A percentile compares a stretch with the other conserved stretches of the same genome.
Conservation (phyloP, 2,888 invertebrate species). For the Leptinotarsa haldemani region DNA sequence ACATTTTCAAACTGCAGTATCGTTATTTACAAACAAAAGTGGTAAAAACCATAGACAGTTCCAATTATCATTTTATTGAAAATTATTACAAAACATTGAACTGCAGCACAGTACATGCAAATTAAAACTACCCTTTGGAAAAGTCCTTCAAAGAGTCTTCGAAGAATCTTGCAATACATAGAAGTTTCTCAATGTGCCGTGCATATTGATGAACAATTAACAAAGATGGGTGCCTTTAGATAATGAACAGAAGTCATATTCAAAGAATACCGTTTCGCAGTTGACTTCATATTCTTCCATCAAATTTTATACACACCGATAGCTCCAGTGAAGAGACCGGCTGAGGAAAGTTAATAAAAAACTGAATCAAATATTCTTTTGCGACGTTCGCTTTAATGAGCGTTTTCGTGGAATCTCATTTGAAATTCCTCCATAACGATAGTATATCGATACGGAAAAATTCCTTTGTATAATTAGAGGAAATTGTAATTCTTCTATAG, state of each 20-base stretch:
- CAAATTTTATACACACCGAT: slow-evolving; percentile 22
- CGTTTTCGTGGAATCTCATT: slow-evolving; percentile 22
- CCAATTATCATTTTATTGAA: too few species aligned
- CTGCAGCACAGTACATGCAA: too few species aligned
- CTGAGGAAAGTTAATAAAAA: slow-evolving; percentile 30
- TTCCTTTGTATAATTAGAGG: slow-evolving; percentile 27
- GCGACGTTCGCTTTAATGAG: slow-evolving; percentile 27
- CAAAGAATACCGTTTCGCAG: not conserved
- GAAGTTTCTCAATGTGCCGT: too few species aligned
- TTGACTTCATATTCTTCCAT: slow-evolving; percentile 16
- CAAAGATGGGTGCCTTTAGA: not conserved
- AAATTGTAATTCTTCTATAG: slow-evolving; percentile 18
- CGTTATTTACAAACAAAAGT: too few species aligned
- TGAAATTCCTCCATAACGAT: slow-evolving; percentile 22
- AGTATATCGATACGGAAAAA: slow-evolving; percentile 21
- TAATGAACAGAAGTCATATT: not conserved
- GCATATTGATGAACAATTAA: too few species aligned
- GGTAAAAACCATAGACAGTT: too few species aligned
- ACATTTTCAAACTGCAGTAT: too few species aligned
- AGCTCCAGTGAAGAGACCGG: slow-evolving; percentile 11
- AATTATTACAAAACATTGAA: too few species aligned
- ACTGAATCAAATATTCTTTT: slow-evolving; percentile 27
- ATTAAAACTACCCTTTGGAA: too few species aligned
- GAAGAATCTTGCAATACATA: too few species aligned
- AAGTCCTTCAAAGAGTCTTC: too few species aligned